Evolutionary conservation across 2,888 invertebrate species (phyloP).

Genomic region (Hypena proboscidalis): DNA sequence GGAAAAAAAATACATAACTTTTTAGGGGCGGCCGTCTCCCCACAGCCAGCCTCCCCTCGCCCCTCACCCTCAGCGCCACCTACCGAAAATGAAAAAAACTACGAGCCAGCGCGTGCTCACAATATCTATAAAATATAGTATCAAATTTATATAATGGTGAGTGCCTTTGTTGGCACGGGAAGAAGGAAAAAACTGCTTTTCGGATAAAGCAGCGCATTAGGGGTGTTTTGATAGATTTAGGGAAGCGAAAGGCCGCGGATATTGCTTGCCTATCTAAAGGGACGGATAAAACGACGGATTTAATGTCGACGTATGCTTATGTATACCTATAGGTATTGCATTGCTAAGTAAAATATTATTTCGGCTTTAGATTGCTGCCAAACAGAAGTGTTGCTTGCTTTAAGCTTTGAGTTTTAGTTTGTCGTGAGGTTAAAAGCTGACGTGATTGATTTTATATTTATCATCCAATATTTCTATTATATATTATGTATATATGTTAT

Average conservation of each 20-base stretch:
- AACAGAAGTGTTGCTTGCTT: no score
- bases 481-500: no score
- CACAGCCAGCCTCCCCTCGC: constrained; percentile 47
- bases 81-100: constrained; percentile 67
- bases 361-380: no score
- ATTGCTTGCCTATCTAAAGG: constrained; percentile 32
- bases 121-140: constrained; percentile 77
- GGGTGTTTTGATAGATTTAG: constrained; percentile 58
- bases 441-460: no score
- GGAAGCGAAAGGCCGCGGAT: constrained; percentile 38
- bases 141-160: constrained; percentile 79
- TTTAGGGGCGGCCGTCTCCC: constrained; percentile 78
- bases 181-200: constrained; percentile 60
- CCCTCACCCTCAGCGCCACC: constrained; percentile 50
- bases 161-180: constrained; percentile 71
- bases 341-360: no score
- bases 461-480: no score
- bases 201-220: constrained; percentile 61
- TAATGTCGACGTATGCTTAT: not conserved
- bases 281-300: not conserved
- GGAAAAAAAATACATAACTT: constrained; percentile 85
- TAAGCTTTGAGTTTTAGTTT: no score
- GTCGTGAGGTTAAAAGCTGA: no score
- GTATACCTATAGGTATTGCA: no score
- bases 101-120: constrained; percentile 76